Percentiles rank a stretch among this genome's conserved stretches.
Conservation (phyloP, 2,888 invertebrate genomes). For the Pseudoips prasinana region DNA sequence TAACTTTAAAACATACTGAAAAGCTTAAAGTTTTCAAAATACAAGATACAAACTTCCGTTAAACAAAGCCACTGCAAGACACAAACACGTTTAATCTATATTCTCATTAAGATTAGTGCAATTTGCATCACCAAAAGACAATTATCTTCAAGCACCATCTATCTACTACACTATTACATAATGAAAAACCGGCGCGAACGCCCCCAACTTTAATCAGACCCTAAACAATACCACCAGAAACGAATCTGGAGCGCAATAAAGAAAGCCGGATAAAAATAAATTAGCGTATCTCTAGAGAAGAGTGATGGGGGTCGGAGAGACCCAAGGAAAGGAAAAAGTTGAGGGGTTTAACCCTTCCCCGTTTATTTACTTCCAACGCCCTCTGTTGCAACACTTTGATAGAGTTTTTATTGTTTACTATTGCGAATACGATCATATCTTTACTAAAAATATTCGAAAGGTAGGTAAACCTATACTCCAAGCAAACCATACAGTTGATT, state of each 20-base stretch:
- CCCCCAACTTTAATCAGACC: slow-evolving; percentile 50
- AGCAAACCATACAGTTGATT: too few relatives aligned
- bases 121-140: slow-evolving; percentile 25
- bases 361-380: slow-evolving; percentile 60
- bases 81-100: slow-evolving; percentile 1
- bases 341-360: slow-evolving; percentile 69
- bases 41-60: too few relatives aligned
- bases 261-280: slow-evolving; percentile 72
- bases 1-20: too few relatives aligned
- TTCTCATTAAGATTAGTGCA: slow-evolving; percentile 27
- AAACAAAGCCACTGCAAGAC: too few relatives aligned
- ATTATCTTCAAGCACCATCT: slow-evolving; percentile 21
- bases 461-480: too few relatives aligned
- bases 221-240: slow-evolving; percentile 63
- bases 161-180: slow-evolving; percentile 33
- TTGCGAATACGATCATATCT: slow-evolving; percentile 1
- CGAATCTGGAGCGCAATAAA: slow-evolving; percentile 63
- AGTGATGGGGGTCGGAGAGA: slow-evolving; percentile 63
- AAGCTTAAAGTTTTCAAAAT: too few relatives aligned
- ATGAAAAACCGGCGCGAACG: slow-evolving; percentile 32
- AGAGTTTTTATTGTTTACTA: slow-evolving; percentile 54
- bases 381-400: slow-evolving; percentile 55
- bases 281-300: slow-evolving; percentile 68
- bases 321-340: slow-evolving; percentile 60
- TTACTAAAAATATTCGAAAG: too few relatives aligned